Conservation (phyloP, 2,888 invertebrate species). For the Adelphocoris suturalis region DNA sequence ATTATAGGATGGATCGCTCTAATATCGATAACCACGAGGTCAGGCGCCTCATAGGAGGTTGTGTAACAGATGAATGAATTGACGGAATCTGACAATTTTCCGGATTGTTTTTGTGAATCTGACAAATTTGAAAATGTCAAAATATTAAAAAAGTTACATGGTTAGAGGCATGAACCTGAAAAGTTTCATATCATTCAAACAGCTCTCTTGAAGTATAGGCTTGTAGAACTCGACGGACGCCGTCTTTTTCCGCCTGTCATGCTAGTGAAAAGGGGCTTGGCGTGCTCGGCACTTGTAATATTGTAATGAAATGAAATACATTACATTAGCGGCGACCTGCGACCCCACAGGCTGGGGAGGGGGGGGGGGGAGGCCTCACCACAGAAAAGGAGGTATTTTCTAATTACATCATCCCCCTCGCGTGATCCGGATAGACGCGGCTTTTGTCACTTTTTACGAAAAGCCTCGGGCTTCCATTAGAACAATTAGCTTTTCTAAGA, state of each 20-base stretch:
- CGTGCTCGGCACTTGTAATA: conserved; percentile 46
- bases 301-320: conserved; percentile 69
- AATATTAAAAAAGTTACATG: too few relatives aligned
- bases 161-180: too few relatives aligned
- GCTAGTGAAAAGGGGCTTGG: conserved; percentile 7
- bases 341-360: conserved; percentile 14
- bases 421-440: conserved; percentile 39
- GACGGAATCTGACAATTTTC: too few relatives aligned
- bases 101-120: too few relatives aligned
- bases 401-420: conserved; percentile 68
- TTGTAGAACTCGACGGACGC: conserved; percentile 6
- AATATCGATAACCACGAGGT: too few relatives aligned
- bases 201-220: too few relatives aligned
- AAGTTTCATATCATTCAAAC: too few relatives aligned
- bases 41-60: too few relatives aligned
- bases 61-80: too few relatives aligned
- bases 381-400: conserved; percentile 50
- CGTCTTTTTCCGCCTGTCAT: conserved; percentile 17
- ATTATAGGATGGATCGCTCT: too few relatives aligned
- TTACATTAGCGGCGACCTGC: conserved; percentile 64
- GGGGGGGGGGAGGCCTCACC: neutral
- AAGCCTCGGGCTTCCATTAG: conserved; percentile 55
- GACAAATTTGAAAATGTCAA: too few relatives aligned
- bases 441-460: conserved; percentile 49
- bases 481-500: conserved; percentile 59